Conservation (phyloP, 1,140 invertebrate genomes). For the Leptopilina clavipes region DNA sequence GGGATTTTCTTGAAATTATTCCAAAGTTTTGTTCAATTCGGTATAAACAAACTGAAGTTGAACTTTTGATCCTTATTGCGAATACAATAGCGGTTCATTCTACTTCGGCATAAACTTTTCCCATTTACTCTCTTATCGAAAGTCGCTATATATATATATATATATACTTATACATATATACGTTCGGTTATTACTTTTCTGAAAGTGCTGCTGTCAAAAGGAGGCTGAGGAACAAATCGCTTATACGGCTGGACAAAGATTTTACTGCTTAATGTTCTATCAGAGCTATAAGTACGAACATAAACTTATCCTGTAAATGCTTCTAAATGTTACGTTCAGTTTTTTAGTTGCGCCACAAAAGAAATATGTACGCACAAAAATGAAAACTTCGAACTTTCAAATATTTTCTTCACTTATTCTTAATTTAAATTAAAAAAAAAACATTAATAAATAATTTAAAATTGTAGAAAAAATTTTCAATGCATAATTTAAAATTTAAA, state of each 20-base stretch:
- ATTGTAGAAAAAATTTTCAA: too few relatives aligned
- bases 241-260: slow-evolving; percentile 1
- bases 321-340: slow-evolving; percentile 4
- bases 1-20: slow-evolving; percentile 15
- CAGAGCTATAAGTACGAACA: background rate
- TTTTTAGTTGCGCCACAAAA: background rate
- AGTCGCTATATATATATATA: background rate
- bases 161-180: too few relatives aligned
- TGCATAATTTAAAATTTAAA: too few relatives aligned
- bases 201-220: slow-evolving; percentile 18
- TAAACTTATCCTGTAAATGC: background rate
- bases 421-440: too few relatives aligned
- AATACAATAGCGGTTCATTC: slow-evolving; percentile 31
- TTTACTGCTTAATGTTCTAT: slow-evolving; percentile 30
- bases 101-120: slow-evolving; percentile 23
- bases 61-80: slow-evolving; percentile 27
- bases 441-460: too few relatives aligned
- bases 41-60: slow-evolving; percentile 11
- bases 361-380: background rate
- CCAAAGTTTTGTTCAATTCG: slow-evolving; percentile 21
- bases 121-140: slow-evolving; percentile 30
- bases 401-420: too few relatives aligned
- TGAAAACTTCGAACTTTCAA: background rate
- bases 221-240: slow-evolving; percentile 20
- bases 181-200: slow-evolving; percentile 32